These are phyloP conservation scores for Amniataba percoides DNA, from an alignment of 2,797 vertebrate genomes.

Conservation along the genomic window DNA sequence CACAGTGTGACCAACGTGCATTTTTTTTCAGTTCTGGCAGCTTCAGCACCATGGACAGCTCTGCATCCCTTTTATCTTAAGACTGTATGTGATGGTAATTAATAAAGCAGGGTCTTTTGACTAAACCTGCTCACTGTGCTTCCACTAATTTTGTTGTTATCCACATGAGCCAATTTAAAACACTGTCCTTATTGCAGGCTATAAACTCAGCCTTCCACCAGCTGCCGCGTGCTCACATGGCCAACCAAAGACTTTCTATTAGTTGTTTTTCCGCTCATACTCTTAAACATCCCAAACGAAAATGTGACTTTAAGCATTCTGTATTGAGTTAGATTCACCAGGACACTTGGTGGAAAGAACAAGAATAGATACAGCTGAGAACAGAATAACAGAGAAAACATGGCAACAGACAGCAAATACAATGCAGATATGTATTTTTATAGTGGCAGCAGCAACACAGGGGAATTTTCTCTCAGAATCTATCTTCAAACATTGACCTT, in stretches of 20 bases:
- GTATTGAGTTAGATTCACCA: conserved; percentile 15
- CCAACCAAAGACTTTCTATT: conserved; percentile 8
- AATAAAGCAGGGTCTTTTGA: conserved; percentile 42
- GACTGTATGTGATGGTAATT: conserved; percentile 7
- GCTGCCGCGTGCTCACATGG: conserved; percentile 18
- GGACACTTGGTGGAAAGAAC: conserved; percentile 2
- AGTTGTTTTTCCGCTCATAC: conserved; percentile 16
- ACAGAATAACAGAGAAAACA: conserved; percentile 9
- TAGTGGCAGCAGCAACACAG: conserved; percentile 6
- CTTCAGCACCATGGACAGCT: conserved; percentile 52
- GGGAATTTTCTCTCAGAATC: conserved; percentile 5
- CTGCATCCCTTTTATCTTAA: neutral
- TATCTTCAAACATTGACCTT: conserved; percentile 46
- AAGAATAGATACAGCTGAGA: neutral
- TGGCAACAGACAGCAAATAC: neutral
- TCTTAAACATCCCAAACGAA: neutral
- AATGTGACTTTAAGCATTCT: conserved; percentile 11
- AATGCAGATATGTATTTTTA: conserved; percentile 18
- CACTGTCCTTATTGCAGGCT: conserved; percentile 17
- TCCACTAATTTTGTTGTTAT: conserved; percentile 52
- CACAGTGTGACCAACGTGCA: conserved; percentile 6
- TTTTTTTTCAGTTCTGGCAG: conserved; percentile 20
- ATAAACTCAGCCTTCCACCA: conserved; percentile 41
- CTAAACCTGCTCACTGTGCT: conserved; percentile 42
- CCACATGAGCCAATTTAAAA: conserved; percentile 60